Evolutionary conservation across 37 sponge, comb jelly and placozoan species (phyloP), one percentile per base, ranked within the genome.

Genomic region (Ephydatia muelleri): DNA sequence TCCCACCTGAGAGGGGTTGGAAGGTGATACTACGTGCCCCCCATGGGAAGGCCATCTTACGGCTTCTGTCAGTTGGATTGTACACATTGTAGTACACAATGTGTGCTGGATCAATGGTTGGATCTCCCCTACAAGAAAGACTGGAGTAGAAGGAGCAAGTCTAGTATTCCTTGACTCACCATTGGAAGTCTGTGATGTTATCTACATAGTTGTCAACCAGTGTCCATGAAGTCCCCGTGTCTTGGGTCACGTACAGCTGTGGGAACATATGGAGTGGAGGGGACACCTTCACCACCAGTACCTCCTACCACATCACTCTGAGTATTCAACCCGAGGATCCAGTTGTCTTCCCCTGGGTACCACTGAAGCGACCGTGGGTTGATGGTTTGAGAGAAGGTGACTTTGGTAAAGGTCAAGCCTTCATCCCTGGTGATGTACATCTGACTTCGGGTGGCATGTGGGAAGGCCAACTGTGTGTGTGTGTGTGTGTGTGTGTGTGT

Each of bases 401-500:
- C 69, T 30, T 26, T 25, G 0, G 35, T 79, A 68, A 82, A 93
- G 2, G 65, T 74, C 14, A 19, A 0, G 2, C 93, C 93, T 57
- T 93, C 93, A 69, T 93, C 86, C 13, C 6, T 26, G 21, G 90
- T 78, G 67, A 77, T 82, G 84, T 87, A 93, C 27, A 93, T 72
- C n/a, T 0, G 49, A 2, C 57, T 29, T 21, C 47, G n/a, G 31
- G 16, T 25, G 31, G 69, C 80, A 86, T 86, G 72, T 12, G 83
- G 25, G 38, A 93, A 80, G 21, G 89, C 73, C n/a, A 93, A 0
- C 93, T 93, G 82, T 23, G 78, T 33, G 16, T 66, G 48, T 66
- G 69, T 5, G 57, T 43, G 70, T 33, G 39, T 27, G 81, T 23
- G 22, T 64, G 19, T 28, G 48, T 23, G 75, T 80, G 80, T 86